A percentile compares a stretch with the other conserved stretches of the same genome.
These are phyloP conservation scores for Drosophila pseudotakahashii DNA, from an alignment of 2,888 invertebrate genomes.

Conservation along the genomic window DNA sequence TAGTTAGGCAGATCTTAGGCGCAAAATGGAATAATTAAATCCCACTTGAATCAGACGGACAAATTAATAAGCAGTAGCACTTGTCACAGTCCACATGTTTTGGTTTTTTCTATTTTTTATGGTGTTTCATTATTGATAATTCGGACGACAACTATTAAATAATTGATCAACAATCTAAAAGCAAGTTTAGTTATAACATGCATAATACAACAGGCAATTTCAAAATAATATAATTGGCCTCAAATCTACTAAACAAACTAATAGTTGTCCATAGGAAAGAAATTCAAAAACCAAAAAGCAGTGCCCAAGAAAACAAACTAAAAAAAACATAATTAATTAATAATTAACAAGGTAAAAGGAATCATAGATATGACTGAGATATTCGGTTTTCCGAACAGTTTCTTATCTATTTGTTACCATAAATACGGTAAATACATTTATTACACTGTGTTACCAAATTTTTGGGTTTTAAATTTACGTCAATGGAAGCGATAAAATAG, in stretches of 20 bases:
- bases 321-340: background rate
- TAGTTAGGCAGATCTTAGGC: background rate
- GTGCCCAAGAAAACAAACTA: background rate
- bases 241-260: background rate
- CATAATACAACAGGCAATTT: background rate
- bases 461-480: no score
- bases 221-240: background rate
- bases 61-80: background rate
- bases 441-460: no score
- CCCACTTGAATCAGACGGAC: background rate
- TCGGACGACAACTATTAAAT: background rate
- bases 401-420: background rate
- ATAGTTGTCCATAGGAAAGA: background rate
- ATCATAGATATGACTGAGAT: background rate
- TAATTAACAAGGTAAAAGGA: background rate
- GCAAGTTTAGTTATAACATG: background rate
- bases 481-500: no score
- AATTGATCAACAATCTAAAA: slow-evolving; percentile 1
- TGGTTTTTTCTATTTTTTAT: background rate
- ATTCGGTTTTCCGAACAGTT: background rate
- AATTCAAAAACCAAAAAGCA: background rate
- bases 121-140: background rate
- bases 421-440: background rate
- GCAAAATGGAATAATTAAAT: background rate
- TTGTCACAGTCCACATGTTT: background rate